Conservation (phyloP, 2,113 vertebrate genomes). For the Xiphorhynchus elegans region DNA sequence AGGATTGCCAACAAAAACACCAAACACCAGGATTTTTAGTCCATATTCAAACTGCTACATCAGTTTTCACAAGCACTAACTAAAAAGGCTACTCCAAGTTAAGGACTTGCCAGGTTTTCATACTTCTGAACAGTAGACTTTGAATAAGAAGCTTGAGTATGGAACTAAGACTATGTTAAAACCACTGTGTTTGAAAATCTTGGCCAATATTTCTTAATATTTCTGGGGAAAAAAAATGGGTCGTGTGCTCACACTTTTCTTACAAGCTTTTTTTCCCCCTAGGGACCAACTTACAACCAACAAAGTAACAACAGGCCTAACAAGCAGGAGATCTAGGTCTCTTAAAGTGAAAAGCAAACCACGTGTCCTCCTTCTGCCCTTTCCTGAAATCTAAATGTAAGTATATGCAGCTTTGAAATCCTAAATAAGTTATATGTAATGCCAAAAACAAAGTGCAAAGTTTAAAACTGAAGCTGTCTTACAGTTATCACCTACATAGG, state of each 20-base stretch:
- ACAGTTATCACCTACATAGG: slow-evolving; percentile 28
- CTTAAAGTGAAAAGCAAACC: slow-evolving; percentile 15
- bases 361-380: neutral
- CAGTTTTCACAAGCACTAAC: neutral
- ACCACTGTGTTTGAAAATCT: neutral
- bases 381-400: slow-evolving; percentile 71
- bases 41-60: slow-evolving; percentile 18
- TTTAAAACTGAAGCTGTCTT: slow-evolving; percentile 55
- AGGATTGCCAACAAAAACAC: slow-evolving; percentile 7
- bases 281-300: slow-evolving; percentile 48
- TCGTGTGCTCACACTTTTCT: neutral
- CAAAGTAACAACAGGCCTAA: neutral
- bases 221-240: neutral
- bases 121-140: slow-evolving; percentile 27
- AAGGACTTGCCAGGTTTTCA: slow-evolving; percentile 10
- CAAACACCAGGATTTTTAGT: neutral
- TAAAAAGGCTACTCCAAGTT: neutral
- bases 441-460: slow-evolving; percentile 20
- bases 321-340: neutral
- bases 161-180: neutral
- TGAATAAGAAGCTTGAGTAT: neutral
- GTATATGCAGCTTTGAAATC: slow-evolving; percentile 58
- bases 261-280: slow-evolving; percentile 13
- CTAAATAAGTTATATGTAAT: neutral
- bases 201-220: neutral